Conservation (phyloP, 2,888 invertebrate genomes). For the Philereme transversata region DNA sequence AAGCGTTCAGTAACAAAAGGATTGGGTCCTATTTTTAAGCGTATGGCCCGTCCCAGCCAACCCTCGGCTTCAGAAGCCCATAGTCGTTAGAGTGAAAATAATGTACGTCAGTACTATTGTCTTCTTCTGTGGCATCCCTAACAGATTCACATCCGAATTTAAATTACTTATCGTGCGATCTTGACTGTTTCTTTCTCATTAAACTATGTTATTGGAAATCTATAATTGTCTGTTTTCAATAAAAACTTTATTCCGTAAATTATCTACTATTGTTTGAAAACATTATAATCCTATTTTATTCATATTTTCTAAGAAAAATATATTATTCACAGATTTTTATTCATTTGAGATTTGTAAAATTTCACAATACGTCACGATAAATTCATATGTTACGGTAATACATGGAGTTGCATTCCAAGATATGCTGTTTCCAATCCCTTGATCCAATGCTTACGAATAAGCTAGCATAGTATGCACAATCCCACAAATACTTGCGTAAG, state of each 20-base stretch:
- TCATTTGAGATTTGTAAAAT: too few relatives aligned
- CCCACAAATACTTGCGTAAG: too few relatives aligned
- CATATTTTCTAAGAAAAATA: too few relatives aligned
- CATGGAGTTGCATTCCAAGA: background rate
- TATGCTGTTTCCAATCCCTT: background rate
- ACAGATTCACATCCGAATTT: conserved; percentile 56
- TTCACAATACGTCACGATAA: too few relatives aligned
- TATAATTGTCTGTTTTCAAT: conserved; percentile 19
- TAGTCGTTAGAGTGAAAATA: background rate
- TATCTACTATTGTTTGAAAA: background rate
- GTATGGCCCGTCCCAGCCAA: too few relatives aligned
- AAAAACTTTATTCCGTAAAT: conserved; percentile 16
- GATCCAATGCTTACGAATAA: background rate
- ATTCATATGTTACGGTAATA: too few relatives aligned
- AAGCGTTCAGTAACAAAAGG: too few relatives aligned
- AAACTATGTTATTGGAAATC: conserved; percentile 13
- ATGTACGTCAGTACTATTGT: background rate
- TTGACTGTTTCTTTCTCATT: conserved; percentile 27
- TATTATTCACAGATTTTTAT: too few relatives aligned
- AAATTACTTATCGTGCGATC: conserved; percentile 47
- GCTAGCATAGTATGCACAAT: background rate
- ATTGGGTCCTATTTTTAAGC: too few relatives aligned
- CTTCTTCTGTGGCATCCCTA: conserved; percentile 36
- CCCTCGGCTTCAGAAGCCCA: background rate
- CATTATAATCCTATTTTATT: too few relatives aligned